A percentile compares a stretch with the other conserved stretches of the same genome.
Conservation (phyloP, 2,797 vertebrate genomes). For the Denticeps clupeoides region DNA sequence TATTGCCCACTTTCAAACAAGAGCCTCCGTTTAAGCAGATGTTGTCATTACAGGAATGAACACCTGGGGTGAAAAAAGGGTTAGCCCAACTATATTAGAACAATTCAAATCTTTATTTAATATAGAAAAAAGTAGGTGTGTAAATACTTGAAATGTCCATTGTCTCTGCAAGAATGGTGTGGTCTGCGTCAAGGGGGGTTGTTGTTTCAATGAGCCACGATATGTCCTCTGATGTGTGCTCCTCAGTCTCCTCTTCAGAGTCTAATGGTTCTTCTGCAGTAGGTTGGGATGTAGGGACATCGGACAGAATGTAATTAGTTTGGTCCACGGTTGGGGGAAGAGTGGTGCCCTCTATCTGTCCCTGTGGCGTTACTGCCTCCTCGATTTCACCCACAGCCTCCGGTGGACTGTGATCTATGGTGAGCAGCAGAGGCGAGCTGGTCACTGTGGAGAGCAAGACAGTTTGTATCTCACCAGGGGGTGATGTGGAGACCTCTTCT, state of each 20-base stretch:
- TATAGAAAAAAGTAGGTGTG: neutral
- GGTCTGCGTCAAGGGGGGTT: conserved; percentile 19
- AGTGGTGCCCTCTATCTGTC: no score
- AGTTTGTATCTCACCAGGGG: conserved; percentile 37
- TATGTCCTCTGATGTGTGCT: conserved; percentile 25
- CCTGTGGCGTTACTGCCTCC: conserved; percentile 17
- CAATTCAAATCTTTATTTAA: neutral
- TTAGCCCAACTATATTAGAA: neutral
- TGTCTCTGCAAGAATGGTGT: conserved; percentile 46
- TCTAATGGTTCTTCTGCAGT: no score
- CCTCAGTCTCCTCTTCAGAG: conserved; percentile 14
- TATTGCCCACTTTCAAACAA: conserved; percentile 66
- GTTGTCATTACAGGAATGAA: conserved; percentile 68
- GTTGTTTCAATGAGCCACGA: conserved; percentile 26
- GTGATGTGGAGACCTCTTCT: conserved; percentile 11
- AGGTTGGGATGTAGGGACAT: no score
- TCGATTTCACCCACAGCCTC: conserved; percentile 13
- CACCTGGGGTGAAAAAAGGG: conserved; percentile 46
- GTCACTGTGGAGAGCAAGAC: conserved; percentile 39
- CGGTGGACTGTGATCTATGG: conserved; percentile 16
- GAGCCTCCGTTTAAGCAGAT: conserved; percentile 82
- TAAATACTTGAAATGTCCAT: conserved; percentile 55
- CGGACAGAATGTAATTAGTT: no score
- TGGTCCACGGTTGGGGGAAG: no score
- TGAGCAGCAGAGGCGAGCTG: conserved; percentile 13